Base-by-base conservation (phyloP, 2,888 invertebrate species). In the Stenoptilia bipunctidactyla region DNA sequence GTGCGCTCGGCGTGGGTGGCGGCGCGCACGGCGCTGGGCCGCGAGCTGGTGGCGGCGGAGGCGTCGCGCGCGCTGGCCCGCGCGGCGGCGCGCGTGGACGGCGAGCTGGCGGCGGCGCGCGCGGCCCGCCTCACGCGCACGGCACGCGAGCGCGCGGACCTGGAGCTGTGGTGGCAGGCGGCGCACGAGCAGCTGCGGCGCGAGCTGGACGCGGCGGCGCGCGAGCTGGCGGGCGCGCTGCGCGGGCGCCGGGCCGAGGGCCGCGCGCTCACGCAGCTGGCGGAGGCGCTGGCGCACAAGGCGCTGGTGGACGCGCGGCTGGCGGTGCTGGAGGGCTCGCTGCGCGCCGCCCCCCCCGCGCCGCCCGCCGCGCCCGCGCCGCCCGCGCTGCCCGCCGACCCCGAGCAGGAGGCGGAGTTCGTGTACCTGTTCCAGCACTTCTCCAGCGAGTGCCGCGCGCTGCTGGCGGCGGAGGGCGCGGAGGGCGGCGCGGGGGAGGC, bases 251-350 rank as follows among this genome's bases (percentile, higher is more conserved):
- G 61, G 4, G 13, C 34, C 45, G 62, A 61, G 46, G 56, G 56
- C 61, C 63, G 64, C 39, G 73, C 59, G 48, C 51, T 92, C 41
- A 79, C 84, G 34, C 90, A 90, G 59, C 90, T 90, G 55, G 89
- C 90, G 10, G 91, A 91, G 56, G 85, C 91, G 40, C 80, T 90
- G 37, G 90, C 91, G 20, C 91, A 91, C 52, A 91, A 91, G 64
- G 90, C 91, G 33, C 73, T 93, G 43, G 88, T 93, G 40, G 92
- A 93, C 71, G 91, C 92, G 40, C 86, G 92, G 54, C 89, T 92
- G 52, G 86, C 87, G 37, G 89, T 92, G 38, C 77, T 92, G 37
- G 87, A 87, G 50, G 88, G 88, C 42, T 86, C 87, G 39, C 80
- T 83, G 53, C 66, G 71, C 46, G 80, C 82, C 38, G 61, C 62